These are phyloP conservation scores for Passer montanus DNA, from an alignment of 2,113 vertebrate species.

Conservation along the genomic window DNA sequence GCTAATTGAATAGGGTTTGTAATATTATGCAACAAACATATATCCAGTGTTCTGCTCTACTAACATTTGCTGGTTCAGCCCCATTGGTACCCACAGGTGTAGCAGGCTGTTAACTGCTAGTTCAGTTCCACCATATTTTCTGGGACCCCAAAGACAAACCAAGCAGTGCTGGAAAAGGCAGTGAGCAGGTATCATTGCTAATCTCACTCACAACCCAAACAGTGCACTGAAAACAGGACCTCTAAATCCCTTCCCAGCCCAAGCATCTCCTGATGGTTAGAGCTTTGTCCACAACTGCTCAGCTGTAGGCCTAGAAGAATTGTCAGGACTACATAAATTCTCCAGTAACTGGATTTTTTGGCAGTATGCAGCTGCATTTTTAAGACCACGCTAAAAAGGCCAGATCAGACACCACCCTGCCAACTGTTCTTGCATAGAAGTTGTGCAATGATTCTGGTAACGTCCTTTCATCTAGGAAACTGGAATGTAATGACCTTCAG, in stretches of 20 bases:
- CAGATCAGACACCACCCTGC: background rate
- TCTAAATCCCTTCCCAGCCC: background rate
- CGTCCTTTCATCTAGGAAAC: conserved; percentile 42
- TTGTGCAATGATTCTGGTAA: conserved; percentile 61
- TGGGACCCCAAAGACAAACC: background rate
- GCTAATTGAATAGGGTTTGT: background rate
- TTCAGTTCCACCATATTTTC: background rate
- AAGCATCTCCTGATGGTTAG: background rate
- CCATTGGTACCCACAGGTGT: no score
- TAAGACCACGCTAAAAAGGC: background rate
- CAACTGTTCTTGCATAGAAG: background rate
- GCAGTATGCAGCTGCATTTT: conserved; percentile 3
- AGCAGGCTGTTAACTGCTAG: background rate
- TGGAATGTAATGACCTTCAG: conserved; percentile 51
- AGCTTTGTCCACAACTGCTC: background rate
- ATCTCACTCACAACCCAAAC: background rate
- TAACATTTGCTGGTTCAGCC: background rate
- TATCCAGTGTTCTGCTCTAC: background rate
- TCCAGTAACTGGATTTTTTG: background rate
- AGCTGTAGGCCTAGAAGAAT: background rate
- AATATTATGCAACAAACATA: background rate
- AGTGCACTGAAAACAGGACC: background rate
- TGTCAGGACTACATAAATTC: background rate
- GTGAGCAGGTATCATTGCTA: background rate
- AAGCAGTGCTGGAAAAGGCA: background rate